phyloP scores from a whole-genome alignment of 2,113 vertebrate genomes.

The Calonectris borealis region DNA sequence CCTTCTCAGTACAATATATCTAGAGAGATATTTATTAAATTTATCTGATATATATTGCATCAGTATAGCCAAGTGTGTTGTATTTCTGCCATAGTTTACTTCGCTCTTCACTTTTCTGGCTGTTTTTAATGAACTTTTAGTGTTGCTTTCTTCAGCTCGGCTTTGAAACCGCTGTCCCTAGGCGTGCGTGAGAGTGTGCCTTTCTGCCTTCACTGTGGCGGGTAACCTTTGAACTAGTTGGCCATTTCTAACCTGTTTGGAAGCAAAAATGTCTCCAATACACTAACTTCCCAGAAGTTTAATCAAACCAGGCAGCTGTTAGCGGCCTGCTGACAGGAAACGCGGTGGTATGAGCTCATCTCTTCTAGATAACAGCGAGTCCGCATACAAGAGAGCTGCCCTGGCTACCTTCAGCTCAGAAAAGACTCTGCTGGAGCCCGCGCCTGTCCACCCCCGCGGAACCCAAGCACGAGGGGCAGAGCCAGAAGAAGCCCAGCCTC shows the following conservation, averaged over 20 bases:
- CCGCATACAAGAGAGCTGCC: not conserved
- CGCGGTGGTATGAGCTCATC: not conserved
- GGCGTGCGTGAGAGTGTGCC: rapidly evolving
- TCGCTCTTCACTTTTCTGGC: not conserved
- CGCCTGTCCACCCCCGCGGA: not conserved
- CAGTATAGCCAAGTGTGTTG: not conserved
- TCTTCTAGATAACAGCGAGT: not conserved
- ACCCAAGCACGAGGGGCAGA: not conserved
- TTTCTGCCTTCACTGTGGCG: not conserved
- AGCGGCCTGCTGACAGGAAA: not conserved
- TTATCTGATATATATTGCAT: not conserved
- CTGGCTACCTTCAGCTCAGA: not conserved
- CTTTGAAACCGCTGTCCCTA: not conserved
- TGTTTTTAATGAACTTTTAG: not conserved
- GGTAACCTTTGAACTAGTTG: not conserved
- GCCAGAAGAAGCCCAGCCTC: not conserved
- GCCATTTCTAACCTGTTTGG: not conserved
- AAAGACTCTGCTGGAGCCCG: not conserved
- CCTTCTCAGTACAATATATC: not conserved
- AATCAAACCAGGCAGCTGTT: not conserved
- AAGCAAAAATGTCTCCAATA: not conserved
- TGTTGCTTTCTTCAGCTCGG: not conserved
- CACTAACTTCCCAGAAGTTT: not conserved
- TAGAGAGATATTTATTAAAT: constrained; percentile 4
- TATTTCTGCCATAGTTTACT: constrained; percentile 6